Conservation (phyloP, 2,888 invertebrate species). For the Melieria omissa region DNA sequence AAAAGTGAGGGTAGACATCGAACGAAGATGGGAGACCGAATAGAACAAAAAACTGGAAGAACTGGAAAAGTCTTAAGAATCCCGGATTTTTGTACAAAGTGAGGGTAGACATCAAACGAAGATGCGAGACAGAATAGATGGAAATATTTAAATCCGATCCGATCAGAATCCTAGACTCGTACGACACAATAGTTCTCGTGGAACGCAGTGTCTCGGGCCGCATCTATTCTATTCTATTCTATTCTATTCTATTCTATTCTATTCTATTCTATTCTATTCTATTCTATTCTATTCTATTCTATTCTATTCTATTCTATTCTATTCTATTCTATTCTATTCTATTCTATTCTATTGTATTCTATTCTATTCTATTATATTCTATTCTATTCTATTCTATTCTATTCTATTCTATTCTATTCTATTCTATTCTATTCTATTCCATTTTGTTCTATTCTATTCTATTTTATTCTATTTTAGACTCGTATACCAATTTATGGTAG, state of each 20-base stretch:
- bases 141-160: too few relatives aligned
- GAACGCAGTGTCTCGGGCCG: too few relatives aligned
- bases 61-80: too few relatives aligned
- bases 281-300: neutral
- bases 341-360: neutral
- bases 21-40: neutral
- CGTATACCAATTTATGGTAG: too few relatives aligned
- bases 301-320: neutral
- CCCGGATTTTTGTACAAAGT: too few relatives aligned
- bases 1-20: neutral
- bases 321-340: neutral
- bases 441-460: neutral
- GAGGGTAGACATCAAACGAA: neutral
- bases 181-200: too few relatives aligned
- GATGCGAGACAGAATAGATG: neutral
- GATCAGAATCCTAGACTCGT: too few relatives aligned
- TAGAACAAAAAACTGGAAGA: neutral
- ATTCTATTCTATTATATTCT: too few relatives aligned
- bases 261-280: neutral
- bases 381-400: neutral
- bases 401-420: neutral
- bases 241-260: neutral
- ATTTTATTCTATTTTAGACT: neutral
- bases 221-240: too few relatives aligned
- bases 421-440: neutral